Conservation (phyloP, 1,140 invertebrate genomes). For the Cherax destructor region DNA sequence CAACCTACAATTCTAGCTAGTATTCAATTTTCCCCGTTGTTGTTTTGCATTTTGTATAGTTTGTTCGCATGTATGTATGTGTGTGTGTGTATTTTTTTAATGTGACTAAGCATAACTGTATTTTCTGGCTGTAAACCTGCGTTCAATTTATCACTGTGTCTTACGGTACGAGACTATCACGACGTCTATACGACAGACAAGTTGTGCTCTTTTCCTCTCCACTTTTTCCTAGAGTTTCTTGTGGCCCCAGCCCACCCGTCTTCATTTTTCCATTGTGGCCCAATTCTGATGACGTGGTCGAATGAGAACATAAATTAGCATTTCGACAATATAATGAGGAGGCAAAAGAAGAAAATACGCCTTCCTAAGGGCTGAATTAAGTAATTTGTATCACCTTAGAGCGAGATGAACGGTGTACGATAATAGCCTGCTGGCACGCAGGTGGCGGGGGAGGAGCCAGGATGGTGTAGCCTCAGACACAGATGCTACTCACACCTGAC, state of each 20-base stretch:
- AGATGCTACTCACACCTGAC: background rate
- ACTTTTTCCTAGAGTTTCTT: background rate
- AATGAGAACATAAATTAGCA: conserved; percentile 69
- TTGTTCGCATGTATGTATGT: too few species aligned
- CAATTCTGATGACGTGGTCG: conserved; percentile 63
- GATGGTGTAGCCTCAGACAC: background rate
- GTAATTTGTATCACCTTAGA: conserved; percentile 68
- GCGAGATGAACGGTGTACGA: conserved; percentile 51
- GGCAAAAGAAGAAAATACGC: conserved; percentile 69
- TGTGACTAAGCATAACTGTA: background rate
- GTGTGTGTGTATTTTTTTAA: background rate
- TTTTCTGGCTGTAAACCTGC: background rate
- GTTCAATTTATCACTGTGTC: background rate
- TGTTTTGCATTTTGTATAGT: too few species aligned
- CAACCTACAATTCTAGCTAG: too few species aligned
- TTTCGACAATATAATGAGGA: conserved; percentile 70
- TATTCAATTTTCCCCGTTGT: background rate
- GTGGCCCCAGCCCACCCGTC: background rate
- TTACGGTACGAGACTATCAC: background rate
- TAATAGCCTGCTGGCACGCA: conserved; percentile 21
- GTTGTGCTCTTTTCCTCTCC: background rate
- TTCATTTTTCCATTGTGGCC: conserved; percentile 51
- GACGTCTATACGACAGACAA: background rate
- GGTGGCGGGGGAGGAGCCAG: background rate
- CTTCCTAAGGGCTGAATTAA: conserved; percentile 68